These are phyloP conservation scores for Lagodon rhomboides DNA, from an alignment of 2,797 vertebrate genomes.

Conservation along the genomic window DNA sequence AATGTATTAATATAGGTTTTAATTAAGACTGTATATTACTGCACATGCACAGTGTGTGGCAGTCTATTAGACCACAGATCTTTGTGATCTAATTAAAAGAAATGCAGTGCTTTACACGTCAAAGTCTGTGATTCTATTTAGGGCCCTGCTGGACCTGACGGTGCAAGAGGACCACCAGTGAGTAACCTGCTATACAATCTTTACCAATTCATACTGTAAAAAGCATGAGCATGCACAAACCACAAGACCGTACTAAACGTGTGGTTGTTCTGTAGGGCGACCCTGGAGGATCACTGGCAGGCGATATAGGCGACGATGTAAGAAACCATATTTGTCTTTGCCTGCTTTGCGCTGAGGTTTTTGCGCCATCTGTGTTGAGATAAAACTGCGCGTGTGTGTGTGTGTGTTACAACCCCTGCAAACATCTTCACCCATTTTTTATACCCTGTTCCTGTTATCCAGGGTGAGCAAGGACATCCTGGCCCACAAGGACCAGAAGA, in stretches of 20 bases:
- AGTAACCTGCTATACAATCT: slow-evolving; percentile 49
- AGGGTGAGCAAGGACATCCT: slow-evolving; percentile 89
- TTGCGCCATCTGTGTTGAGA: not conserved
- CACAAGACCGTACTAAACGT: slow-evolving; percentile 5
- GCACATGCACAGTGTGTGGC: not conserved
- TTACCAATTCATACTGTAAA: not conserved
- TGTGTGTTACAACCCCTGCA: not conserved
- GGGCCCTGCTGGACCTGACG: slow-evolving; percentile 65
- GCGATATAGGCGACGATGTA: slow-evolving; percentile 89
- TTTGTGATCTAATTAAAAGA: not conserved
- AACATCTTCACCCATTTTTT: not conserved
- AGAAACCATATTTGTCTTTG: slow-evolving; percentile 63
- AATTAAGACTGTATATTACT: not conserved
- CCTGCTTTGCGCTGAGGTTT: not conserved
- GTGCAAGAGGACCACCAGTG: slow-evolving; percentile 71
- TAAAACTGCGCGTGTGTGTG: not conserved
- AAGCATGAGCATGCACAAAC: slow-evolving; percentile 13
- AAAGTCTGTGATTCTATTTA: slow-evolving; percentile 45
- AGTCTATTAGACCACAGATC: not conserved
- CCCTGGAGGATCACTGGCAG: slow-evolving; percentile 85
- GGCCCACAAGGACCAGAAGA: slow-evolving; percentile 85
- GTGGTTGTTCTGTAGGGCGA: slow-evolving; percentile 82
- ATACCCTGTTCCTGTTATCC: not conserved
- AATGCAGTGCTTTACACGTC: not conserved
- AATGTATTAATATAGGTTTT: not conserved